phyloP scores from a whole-genome alignment of 2,113 vertebrate species.

The Mirza zaza region DNA sequence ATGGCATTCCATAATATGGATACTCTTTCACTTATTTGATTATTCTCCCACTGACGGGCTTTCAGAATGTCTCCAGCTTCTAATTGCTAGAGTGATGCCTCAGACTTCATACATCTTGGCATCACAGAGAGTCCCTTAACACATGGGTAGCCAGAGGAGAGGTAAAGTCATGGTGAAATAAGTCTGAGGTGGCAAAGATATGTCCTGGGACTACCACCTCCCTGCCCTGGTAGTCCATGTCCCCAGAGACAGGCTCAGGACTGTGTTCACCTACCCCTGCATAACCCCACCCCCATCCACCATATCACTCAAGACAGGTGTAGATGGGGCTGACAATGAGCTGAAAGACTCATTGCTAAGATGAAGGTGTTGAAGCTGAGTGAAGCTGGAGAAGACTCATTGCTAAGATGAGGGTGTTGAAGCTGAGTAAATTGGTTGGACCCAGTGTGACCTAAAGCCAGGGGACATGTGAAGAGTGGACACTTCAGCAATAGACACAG shows the following conservation, averaged over 20 bases:
- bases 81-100: not conserved
- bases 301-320: not conserved
- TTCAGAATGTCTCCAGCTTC: not conserved
- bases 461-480: fast-evolving
- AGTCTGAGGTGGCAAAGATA: not conserved
- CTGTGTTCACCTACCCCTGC: not conserved
- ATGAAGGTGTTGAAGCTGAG: not conserved
- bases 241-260: not conserved
- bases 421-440: not conserved
- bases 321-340: not conserved
- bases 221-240: not conserved
- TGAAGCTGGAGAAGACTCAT: not conserved
- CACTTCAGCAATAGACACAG: not conserved
- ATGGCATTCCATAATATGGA: not conserved
- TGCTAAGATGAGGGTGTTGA: not conserved
- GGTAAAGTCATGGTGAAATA: not conserved
- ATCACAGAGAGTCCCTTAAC: not conserved
- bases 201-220: not conserved
- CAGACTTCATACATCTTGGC: not conserved
- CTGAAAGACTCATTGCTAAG: not conserved
- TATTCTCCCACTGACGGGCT: not conserved
- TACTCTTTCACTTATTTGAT: not conserved
- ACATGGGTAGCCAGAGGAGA: not conserved
- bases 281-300: not conserved
- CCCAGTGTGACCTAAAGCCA: not conserved